Percentiles rank a stretch among this genome's conserved stretches.
phyloP scores from a whole-genome alignment of 2,888 invertebrate species.

The Tenthredo notha region DNA sequence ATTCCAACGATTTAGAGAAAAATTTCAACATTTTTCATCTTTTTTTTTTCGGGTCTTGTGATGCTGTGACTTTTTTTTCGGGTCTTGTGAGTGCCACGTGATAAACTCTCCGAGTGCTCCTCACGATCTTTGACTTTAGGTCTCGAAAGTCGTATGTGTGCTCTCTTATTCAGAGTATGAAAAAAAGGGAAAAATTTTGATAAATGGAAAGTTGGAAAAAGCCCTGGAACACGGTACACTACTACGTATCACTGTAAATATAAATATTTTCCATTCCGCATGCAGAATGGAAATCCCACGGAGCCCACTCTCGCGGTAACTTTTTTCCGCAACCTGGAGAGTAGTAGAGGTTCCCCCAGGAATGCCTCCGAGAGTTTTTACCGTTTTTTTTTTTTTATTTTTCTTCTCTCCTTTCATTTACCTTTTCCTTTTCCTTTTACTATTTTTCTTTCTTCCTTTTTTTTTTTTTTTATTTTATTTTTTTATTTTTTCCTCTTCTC shows the following conservation, averaged over 20 bases:
- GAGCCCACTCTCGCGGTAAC: conserved; percentile 31
- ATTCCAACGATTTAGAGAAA: no score
- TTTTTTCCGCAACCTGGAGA: conserved; percentile 41
- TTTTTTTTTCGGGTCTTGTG: background rate
- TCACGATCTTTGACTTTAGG: background rate
- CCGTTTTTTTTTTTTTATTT: background rate
- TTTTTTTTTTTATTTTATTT: background rate
- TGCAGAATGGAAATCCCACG: conserved; percentile 37
- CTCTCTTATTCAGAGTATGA: background rate
- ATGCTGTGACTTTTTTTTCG: background rate
- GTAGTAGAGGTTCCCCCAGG: conserved; percentile 40
- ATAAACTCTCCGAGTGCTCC: background rate
- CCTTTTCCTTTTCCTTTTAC: background rate
- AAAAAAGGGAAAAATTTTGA: conserved; percentile 31
- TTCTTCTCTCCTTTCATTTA: conserved; percentile 32
- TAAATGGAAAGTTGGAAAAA: conserved; percentile 37
- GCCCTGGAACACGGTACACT: background rate
- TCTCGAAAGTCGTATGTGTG: background rate
- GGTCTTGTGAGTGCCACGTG: background rate
- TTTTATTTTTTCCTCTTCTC: background rate
- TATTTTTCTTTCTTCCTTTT: background rate
- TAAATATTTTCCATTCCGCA: conserved; percentile 28
- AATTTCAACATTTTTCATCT: no score
- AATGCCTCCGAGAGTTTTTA: conserved; percentile 5
- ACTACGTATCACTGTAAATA: conserved; percentile 41